phyloP scores from a whole-genome alignment of 2,888 invertebrate genomes.

The Chymomyza amoena region DNA sequence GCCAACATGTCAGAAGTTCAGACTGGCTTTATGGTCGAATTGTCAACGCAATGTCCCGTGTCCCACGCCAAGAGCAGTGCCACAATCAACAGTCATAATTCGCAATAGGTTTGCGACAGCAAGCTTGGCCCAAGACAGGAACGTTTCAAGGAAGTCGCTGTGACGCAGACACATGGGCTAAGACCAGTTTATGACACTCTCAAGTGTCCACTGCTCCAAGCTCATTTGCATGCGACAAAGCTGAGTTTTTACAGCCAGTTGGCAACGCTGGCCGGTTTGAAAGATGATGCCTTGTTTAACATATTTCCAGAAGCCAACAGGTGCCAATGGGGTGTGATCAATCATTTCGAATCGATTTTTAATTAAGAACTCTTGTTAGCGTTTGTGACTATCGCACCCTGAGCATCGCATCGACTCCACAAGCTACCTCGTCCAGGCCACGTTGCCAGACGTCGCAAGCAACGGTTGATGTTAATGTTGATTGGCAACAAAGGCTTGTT shows the following conservation, averaged over 20 bases:
- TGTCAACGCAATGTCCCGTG: conserved; percentile 59
- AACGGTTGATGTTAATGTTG: conserved; percentile 46
- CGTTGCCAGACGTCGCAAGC: not conserved
- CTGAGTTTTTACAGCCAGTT: conserved; percentile 30
- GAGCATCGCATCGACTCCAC: conserved; percentile 49
- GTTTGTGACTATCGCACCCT: conserved; percentile 64
- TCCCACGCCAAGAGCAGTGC: not conserved
- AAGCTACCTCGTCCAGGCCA: not conserved
- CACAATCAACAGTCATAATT: conserved; percentile 19
- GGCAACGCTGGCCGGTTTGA: conserved; percentile 35
- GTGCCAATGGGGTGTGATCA: conserved; percentile 78
- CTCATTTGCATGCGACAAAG: conserved; percentile 44
- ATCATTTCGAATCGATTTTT: conserved; percentile 78
- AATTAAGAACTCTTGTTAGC: conserved; percentile 79
- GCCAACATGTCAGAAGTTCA: conserved; percentile 41
- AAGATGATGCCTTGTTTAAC: conserved; percentile 75
- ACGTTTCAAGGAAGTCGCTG: conserved; percentile 51
- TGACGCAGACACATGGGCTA: conserved; percentile 53
- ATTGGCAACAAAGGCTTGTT: conserved; percentile 63
- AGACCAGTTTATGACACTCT: conserved; percentile 63
- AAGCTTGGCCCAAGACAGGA: conserved; percentile 1
- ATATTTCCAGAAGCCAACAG: conserved; percentile 79
- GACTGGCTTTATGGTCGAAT: conserved; percentile 52
- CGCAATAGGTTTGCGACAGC: conserved; percentile 48
- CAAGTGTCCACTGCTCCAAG: conserved; percentile 11